phyloP scores from a whole-genome alignment of 2,113 vertebrate species.

The Sander vitreus region DNA sequence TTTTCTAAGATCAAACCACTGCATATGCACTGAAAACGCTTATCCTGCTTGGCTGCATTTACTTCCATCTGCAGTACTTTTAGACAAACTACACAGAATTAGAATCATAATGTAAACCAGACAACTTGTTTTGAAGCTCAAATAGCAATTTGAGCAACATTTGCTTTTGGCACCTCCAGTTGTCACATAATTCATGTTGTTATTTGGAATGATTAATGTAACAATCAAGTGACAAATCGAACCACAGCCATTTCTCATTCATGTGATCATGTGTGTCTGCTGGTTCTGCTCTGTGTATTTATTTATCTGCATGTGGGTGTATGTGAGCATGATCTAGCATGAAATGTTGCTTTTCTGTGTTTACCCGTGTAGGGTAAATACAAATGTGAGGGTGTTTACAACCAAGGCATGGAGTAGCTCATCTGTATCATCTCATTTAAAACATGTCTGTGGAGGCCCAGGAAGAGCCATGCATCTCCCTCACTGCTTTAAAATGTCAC shows the following conservation, averaged over 20 bases:
- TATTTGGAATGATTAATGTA: constrained; percentile 58
- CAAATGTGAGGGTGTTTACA: constrained; percentile 70
- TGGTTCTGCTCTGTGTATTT: constrained; percentile 27
- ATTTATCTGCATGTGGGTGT: constrained; percentile 21
- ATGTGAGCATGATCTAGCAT: constrained; percentile 47
- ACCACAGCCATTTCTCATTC: constrained; percentile 52
- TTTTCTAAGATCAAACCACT: constrained; percentile 41
- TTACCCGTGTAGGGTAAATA: constrained; percentile 75
- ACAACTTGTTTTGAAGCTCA: constrained; percentile 38
- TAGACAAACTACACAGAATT: constrained; percentile 26
- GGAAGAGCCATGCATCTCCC: constrained; percentile 65
- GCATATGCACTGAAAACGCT: constrained; percentile 19
- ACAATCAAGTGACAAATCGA: constrained; percentile 52
- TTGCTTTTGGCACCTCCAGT: constrained; percentile 21
- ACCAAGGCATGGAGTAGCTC: constrained; percentile 62
- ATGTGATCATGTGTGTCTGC: constrained; percentile 19
- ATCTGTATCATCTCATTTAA: constrained; percentile 82
- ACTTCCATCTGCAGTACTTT: constrained; percentile 25
- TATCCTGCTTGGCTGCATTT: constrained; percentile 29
- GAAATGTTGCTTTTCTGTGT: constrained; percentile 56
- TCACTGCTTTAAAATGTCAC: constrained; percentile 77
- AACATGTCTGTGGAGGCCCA: constrained; percentile 72
- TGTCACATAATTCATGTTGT: constrained; percentile 46
- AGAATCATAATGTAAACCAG: constrained; percentile 39
- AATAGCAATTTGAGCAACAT: constrained; percentile 47